Evolutionary conservation across 2,888 invertebrate genomes (phyloP).

Genomic region (Leptinotarsa tumamoca): DNA sequence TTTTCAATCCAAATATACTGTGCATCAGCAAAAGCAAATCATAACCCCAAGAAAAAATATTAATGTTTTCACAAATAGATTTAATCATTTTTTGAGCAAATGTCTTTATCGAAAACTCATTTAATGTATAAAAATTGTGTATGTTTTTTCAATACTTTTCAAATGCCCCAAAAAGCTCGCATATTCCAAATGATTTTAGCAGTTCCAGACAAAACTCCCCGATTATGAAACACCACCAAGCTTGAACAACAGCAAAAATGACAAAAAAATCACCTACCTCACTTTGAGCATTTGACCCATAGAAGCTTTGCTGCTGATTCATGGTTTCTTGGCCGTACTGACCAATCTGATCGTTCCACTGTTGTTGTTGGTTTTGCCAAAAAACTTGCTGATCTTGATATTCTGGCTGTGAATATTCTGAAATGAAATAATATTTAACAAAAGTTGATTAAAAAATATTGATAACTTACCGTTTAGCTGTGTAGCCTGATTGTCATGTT

Average conservation of each 20-base stretch:
- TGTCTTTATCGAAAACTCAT: no score
- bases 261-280: conserved; percentile 58
- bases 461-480: conserved; percentile 42
- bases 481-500: conserved; percentile 48
- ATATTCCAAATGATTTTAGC: not conserved
- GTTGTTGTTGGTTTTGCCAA: conserved; percentile 56
- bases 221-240: conserved; percentile 6
- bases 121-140: no score
- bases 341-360: conserved; percentile 52
- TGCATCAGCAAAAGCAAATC: no score
- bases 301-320: conserved; percentile 57
- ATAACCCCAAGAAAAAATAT: no score
- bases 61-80: no score
- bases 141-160: no score
- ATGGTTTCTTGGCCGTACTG: conserved; percentile 56
- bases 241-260: conserved; percentile 8
- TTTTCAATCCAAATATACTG: no score
- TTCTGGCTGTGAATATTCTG: conserved; percentile 48
- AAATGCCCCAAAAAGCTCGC: no score
- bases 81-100: no score
- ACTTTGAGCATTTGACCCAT: conserved; percentile 60
- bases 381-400: conserved; percentile 56
- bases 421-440: conserved; percentile 35
- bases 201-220: no score
- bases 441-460: conserved; percentile 47